phyloP scores from a whole-genome alignment of 2,113 vertebrate genomes.

The Mus spicilegus region DNA sequence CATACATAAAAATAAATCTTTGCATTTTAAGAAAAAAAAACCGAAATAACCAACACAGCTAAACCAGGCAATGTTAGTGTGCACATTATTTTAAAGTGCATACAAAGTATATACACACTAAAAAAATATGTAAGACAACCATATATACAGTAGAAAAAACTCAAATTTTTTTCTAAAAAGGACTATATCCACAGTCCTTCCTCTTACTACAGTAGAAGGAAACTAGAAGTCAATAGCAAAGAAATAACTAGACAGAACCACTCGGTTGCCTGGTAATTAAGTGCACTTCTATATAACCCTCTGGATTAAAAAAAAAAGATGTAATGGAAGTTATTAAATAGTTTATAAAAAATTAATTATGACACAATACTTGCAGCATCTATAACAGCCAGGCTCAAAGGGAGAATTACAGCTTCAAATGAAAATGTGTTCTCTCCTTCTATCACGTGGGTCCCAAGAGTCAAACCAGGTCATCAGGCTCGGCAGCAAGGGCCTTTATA shows the following conservation, averaged over 20 bases:
- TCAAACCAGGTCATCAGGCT: not conserved
- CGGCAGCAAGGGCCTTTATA: too few relatives aligned
- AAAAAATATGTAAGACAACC: not conserved
- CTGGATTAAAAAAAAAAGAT: not conserved
- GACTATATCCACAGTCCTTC: not conserved
- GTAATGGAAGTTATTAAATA: constrained; percentile 22
- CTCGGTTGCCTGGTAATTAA: not conserved
- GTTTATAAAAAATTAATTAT: constrained; percentile 37
- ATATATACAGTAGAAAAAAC: not conserved
- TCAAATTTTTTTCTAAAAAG: not conserved
- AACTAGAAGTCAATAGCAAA: not conserved
- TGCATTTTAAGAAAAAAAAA: not conserved
- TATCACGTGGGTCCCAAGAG: not conserved
- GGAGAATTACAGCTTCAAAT: constrained; percentile 1
- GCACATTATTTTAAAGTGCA: not conserved
- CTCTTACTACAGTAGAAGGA: constrained; percentile 22
- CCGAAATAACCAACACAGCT: not conserved
- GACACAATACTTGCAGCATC: not conserved
- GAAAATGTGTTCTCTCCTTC: not conserved
- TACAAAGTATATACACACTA: not conserved
- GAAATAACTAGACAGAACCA: not conserved
- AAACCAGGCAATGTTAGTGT: not conserved
- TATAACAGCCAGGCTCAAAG: not conserved
- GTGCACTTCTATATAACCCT: not conserved
- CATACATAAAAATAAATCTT: not conserved